Conservation (phyloP, 2,888 invertebrate genomes). For the Stenchaetothrips biformis region DNA sequence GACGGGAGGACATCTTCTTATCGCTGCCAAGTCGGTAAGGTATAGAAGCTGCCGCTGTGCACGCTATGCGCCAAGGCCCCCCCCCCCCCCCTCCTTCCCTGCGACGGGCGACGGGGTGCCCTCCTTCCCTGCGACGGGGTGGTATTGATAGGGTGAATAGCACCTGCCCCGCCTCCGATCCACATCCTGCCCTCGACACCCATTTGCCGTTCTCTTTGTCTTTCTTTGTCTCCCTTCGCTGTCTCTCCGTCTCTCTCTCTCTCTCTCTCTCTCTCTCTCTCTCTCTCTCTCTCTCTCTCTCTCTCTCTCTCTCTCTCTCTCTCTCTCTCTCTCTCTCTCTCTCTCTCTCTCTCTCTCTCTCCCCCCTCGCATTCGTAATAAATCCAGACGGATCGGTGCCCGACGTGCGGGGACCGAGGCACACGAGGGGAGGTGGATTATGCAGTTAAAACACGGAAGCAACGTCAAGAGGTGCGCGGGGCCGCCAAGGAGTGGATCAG, state of each 20-base stretch:
- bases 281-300: conserved; percentile 9
- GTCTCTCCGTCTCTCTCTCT: background rate
- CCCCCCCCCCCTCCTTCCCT: background rate
- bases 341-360: background rate
- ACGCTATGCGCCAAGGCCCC: background rate
- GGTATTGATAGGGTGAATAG: conserved; percentile 20
- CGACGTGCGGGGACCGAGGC: background rate
- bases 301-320: background rate
- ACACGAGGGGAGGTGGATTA: background rate
- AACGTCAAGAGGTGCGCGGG: background rate
- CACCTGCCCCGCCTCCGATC: background rate
- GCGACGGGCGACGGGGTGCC: background rate
- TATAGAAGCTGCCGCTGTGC: too few species aligned
- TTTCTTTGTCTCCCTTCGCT: background rate
- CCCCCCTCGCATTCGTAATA: background rate
- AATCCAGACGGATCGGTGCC: conserved; percentile 12
- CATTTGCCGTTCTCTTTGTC: conserved; percentile 13
- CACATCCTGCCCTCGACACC: background rate
- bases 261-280: background rate
- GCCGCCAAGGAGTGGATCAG: background rate
- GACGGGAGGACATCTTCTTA: background rate
- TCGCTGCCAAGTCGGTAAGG: background rate
- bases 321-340: background rate
- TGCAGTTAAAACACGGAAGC: conserved; percentile 3
- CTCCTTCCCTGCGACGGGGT: background rate